Percentiles rank a stretch among this genome's conserved stretches.
These are phyloP conservation scores for Aeoliscus strigatus DNA, from an alignment of 2,797 vertebrate genomes.

Conservation along the genomic window DNA sequence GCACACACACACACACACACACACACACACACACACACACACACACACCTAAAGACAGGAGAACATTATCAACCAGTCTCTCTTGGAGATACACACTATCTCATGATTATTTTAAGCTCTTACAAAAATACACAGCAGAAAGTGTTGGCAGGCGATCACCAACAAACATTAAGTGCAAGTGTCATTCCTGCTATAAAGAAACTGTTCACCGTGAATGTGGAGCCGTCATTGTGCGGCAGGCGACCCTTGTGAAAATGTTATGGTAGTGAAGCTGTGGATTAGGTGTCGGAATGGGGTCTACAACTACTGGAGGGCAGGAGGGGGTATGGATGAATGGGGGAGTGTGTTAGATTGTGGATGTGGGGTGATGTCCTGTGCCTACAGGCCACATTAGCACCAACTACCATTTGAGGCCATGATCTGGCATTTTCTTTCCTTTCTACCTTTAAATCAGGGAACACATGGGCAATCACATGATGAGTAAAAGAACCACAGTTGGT, in stretches of 20 bases:
- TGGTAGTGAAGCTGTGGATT: constrained; percentile 66
- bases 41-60: too few relatives aligned
- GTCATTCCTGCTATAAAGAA: constrained; percentile 67
- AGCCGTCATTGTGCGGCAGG: constrained; percentile 61
- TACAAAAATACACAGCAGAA: constrained; percentile 64
- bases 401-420: too few relatives aligned
- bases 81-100: constrained; percentile 30
- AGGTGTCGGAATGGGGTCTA: constrained; percentile 56
- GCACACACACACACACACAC: too few relatives aligned
- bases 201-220: constrained; percentile 66
- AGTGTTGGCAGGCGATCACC: constrained; percentile 30
- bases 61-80: too few relatives aligned
- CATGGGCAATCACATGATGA: too few relatives aligned
- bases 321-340: constrained; percentile 19
- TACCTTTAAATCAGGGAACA: too few relatives aligned
- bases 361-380: constrained; percentile 3
- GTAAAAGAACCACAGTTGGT: too few relatives aligned
- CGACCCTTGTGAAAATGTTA: constrained; percentile 75
- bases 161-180: constrained; percentile 67
- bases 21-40: constrained; percentile 12
- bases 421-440: too few relatives aligned
- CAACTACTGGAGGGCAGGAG: constrained; percentile 13
- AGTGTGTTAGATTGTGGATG: not conserved
- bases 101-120: constrained; percentile 39
- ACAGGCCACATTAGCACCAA: too few relatives aligned